Evolutionary conservation across 2,113 vertebrate genomes (phyloP), one percentile per base, ranked within the genome.

Genomic region (Serranochromis macrocephalus): DNA sequence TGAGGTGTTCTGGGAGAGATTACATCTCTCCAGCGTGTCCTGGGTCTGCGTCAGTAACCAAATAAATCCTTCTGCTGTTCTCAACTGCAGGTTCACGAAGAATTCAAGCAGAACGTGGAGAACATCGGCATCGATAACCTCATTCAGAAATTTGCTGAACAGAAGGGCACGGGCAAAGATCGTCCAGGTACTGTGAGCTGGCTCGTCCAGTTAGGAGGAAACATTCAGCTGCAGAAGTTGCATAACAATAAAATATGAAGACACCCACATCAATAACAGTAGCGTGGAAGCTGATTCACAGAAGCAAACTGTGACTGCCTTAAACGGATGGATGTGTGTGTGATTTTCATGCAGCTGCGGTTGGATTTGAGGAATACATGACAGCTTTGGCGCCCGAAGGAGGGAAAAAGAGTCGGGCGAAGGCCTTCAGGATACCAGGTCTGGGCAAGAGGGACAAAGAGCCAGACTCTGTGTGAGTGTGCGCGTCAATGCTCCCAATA

Each of bases 61-160:
- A 7, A 26, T 38, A 33, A 12, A 80, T 42, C 6, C 26, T 26
- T 19, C 2, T 78, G 12, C 4, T 85, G 9, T 91, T 38, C 66
- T 85, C 53, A 11, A 42, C 87, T 85, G 42, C 83, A 99, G 98
- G 98, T 99, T 1, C 98, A 99, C 0, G 98, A 99, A 90, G 98
- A 99, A 16, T 99, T 99, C 91, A 99, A 99, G 92, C 98, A 99
- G 90, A 99, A 99, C 11, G 97, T 99, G 91, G 98, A 99, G 89
- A 99, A 99, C 90, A 97, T 98, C 4, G 97, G 97, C 24, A 97
- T 98, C 5, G 97, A 98, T 33, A 97, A 96, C 88, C 96, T 99
- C 85, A 94, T 99, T 38, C 95, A 97, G 89, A 98, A 97, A 82
- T 98, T 98, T 14, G 97, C 97, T 0, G 98, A 99, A 89, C 97